Evolutionary conservation across 2,888 invertebrate genomes (phyloP).

Genomic region (Eristalis tenax): DNA sequence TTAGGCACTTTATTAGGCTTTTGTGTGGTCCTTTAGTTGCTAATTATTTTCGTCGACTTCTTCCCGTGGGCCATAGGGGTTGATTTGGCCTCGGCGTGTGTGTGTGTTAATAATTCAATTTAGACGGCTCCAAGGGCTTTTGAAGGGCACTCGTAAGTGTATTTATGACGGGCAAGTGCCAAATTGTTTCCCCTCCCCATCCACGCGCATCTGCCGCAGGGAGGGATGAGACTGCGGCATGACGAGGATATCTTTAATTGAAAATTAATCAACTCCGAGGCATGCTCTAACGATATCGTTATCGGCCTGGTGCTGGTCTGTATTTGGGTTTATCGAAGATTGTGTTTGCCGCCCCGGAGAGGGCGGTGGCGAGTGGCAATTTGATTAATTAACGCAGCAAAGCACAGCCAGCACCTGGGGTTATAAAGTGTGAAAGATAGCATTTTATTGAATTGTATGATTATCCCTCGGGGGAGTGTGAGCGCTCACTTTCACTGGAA

Average conservation of each 20-base stretch:
- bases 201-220: neutral
- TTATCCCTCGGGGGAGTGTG: constrained; percentile 6
- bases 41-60: constrained; percentile 66
- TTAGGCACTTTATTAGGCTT: constrained; percentile 69
- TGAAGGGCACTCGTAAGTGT: constrained; percentile 52
- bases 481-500: neutral
- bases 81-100: constrained; percentile 48
- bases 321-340: constrained; percentile 3
- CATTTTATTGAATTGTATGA: constrained; percentile 50
- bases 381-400: constrained; percentile 53
- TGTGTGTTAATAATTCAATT: constrained; percentile 68
- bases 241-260: constrained; percentile 51
- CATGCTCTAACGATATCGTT: constrained; percentile 11
- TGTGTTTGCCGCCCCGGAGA: neutral
- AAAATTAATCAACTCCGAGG: constrained; percentile 63
- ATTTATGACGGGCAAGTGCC: constrained; percentile 47
- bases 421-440: constrained; percentile 51
- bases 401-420: constrained; percentile 51
- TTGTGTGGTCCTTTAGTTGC: constrained; percentile 51
- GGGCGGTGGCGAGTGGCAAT: neutral
- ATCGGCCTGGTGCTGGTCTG: constrained; percentile 5
- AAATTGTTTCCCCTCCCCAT: constrained; percentile 15
- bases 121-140: constrained; percentile 55
- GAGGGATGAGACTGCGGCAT: too few relatives aligned
- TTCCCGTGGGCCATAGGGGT: constrained; percentile 22